These are phyloP conservation scores for Cyphomyrus discorhynchus DNA, from an alignment of 2,113 vertebrate species.

Conservation along the genomic window DNA sequence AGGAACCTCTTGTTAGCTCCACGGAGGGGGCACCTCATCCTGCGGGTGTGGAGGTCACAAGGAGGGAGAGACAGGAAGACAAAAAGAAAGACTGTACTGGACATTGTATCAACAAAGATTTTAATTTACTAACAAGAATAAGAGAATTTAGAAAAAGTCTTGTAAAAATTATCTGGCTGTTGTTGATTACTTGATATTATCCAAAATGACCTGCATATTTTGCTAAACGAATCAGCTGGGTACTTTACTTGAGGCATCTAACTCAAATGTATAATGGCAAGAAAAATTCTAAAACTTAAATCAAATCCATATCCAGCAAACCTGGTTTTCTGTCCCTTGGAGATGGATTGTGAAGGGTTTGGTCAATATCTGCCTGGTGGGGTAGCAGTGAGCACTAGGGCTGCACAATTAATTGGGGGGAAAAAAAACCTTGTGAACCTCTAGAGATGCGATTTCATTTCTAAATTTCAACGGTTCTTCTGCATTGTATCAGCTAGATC, in stretches of 20 bases:
- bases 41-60: constrained; percentile 47
- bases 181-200: not conserved
- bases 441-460: too few relatives aligned
- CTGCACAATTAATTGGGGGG: too few relatives aligned
- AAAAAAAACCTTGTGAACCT: too few relatives aligned
- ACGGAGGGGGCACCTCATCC: constrained; percentile 91
- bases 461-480: too few relatives aligned
- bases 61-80: not conserved
- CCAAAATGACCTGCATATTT: not conserved
- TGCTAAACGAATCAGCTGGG: not conserved
- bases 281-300: not conserved
- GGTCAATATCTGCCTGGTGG: not conserved
- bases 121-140: not conserved
- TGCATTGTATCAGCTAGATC: too few relatives aligned
- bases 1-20: constrained; percentile 93
- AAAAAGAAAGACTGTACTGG: not conserved
- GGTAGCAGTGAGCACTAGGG: not conserved
- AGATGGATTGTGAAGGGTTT: not conserved
- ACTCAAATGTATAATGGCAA: not conserved
- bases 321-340: not conserved
- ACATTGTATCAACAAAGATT: not conserved
- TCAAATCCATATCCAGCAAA: not conserved
- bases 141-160: not conserved
- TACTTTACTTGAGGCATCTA: not conserved
- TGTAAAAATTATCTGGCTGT: not conserved